A percentile compares a stretch with the other conserved stretches of the same genome.
Evolutionary conservation across 2,797 vertebrate species (phyloP).

Genomic region (Huso huso): DNA sequence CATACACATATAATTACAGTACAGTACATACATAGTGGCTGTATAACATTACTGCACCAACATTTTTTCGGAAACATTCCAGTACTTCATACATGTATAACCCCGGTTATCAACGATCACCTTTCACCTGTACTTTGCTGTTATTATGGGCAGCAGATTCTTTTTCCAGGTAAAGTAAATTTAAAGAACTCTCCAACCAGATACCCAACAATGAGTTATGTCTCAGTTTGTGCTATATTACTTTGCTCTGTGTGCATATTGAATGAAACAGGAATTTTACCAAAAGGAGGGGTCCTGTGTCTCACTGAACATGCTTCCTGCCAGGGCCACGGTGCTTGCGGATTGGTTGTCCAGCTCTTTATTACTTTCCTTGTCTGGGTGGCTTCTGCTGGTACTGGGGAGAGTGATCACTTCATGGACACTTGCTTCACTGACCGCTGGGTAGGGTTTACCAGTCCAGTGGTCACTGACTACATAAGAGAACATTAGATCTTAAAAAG

Average conservation of each 20-base stretch:
- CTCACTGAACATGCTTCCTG: constrained; percentile 43
- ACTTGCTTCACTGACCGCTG: constrained; percentile 41
- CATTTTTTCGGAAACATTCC: no score
- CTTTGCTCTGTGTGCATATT: background rate
- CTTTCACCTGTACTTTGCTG: no score
- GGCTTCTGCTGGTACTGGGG: constrained; percentile 49
- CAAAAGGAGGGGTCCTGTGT: constrained; percentile 45
- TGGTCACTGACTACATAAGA: constrained; percentile 76
- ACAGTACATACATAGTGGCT: no score
- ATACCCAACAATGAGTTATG: no score
- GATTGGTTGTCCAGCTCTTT: constrained; percentile 47
- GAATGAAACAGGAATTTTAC: constrained; percentile 33
- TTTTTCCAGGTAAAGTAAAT: no score
- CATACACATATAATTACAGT: no score
- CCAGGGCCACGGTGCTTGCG: constrained; percentile 49
- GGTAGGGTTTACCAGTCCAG: constrained; percentile 61
- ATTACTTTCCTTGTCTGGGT: constrained; percentile 26
- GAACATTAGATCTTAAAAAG: constrained; percentile 66
- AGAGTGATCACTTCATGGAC: constrained; percentile 52
- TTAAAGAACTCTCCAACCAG: no score
- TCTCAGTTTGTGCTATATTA: no score
- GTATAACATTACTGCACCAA: no score
- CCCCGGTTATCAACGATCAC: no score
- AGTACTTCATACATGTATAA: no score
- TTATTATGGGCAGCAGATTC: no score